These are phyloP conservation scores for Cercopithecus mitis DNA, from an alignment of 2,797 vertebrate species.

Conservation along the genomic window DNA sequence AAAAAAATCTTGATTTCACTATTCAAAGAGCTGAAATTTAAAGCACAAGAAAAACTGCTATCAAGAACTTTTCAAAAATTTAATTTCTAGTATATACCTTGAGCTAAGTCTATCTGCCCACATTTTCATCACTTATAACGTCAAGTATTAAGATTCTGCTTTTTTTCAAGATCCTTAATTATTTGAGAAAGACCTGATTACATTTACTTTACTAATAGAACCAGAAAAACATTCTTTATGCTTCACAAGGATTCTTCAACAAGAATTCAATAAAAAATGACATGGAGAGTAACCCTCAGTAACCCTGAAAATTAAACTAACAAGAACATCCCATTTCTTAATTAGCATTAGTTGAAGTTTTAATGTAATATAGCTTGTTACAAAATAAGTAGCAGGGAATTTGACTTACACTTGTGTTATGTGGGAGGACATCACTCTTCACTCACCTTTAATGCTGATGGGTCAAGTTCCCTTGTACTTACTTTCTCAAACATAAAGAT, in stretches of 20 bases:
- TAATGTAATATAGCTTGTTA: not conserved
- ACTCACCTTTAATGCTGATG: not conserved
- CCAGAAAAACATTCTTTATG: not conserved
- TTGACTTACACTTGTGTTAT: not conserved
- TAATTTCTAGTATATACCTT: not conserved
- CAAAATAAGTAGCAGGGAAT: not conserved
- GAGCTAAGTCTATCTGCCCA: not conserved
- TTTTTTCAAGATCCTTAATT: not conserved
- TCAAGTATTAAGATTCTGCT: not conserved
- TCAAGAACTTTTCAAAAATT: constrained; percentile 2
- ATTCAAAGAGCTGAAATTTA: not conserved
- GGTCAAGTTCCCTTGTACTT: constrained; percentile 37
- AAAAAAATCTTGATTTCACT: not conserved
- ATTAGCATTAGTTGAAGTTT: not conserved
- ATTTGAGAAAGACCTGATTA: not conserved
- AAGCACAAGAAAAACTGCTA: not conserved
- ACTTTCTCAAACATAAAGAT: constrained; percentile 80
- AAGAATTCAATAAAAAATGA: not conserved
- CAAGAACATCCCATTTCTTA: not conserved
- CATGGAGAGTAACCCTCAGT: not conserved
- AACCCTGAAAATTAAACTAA: constrained; percentile 13
- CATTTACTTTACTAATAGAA: not conserved
- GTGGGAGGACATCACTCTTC: not conserved
- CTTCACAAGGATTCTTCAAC: constrained; percentile 3
- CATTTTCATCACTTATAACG: not conserved